Percentiles rank a stretch among this genome's conserved stretches.
Conservation (phyloP, 2,888 invertebrate species). For the Orgyia antiqua region DNA sequence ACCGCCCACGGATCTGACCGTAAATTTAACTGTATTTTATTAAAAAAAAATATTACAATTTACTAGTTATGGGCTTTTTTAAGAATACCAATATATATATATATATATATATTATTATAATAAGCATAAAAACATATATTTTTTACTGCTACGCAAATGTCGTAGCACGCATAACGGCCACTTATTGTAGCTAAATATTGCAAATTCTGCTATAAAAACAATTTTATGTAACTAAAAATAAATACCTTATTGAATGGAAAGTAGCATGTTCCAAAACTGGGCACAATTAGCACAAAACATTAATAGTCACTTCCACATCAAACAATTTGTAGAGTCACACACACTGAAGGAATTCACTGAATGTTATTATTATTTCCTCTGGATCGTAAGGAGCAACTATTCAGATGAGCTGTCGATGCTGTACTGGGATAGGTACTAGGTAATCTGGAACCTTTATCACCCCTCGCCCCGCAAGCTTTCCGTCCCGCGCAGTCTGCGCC, state of each 20-base stretch:
- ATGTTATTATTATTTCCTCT: constrained; percentile 8
- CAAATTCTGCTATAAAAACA: no score
- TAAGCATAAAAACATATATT: no score
- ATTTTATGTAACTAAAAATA: no score
- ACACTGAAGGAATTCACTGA: constrained; percentile 15
- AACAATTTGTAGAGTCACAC: constrained; percentile 8
- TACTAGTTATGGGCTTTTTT: no score
- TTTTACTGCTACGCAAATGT: no score
- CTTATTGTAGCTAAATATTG: no score
- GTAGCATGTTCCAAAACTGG: constrained; percentile 18
- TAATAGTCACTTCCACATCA: constrained; percentile 6
- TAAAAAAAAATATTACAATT: no score
- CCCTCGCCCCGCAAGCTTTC: constrained; percentile 21
- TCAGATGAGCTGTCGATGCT: constrained; percentile 33
- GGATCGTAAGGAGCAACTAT: constrained; percentile 4
- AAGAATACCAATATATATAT: no score
- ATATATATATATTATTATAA: no score
- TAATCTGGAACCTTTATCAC: constrained; percentile 43
- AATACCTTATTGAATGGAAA: constrained; percentile 16
- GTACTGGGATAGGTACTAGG: constrained; percentile 50
- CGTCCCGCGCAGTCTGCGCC: constrained; percentile 62
- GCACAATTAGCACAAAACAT: constrained; percentile 9
- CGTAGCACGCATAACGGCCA: no score
- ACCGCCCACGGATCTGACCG: constrained; percentile 53
- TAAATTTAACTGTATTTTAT: constrained; percentile 29